These are phyloP conservation scores for Rhegmatorhina hoffmannsi DNA, from an alignment of 2,113 vertebrate species.

Conservation along the genomic window DNA sequence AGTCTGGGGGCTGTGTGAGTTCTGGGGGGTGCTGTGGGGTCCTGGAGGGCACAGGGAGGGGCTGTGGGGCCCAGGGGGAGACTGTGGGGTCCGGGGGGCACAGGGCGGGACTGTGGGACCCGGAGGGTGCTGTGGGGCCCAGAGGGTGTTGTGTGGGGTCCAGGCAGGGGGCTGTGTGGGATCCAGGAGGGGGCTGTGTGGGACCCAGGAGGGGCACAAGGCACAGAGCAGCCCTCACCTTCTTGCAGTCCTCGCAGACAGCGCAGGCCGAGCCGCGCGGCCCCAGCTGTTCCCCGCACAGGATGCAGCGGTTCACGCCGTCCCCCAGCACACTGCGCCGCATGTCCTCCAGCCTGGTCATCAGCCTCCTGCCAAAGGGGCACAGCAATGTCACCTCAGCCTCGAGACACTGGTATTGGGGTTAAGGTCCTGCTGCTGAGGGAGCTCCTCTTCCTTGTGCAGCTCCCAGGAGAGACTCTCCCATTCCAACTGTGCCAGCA, in stretches of 20 bases:
- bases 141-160: too few relatives aligned
- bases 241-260: constrained; percentile 91
- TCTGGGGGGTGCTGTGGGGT: background rate
- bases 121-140: too few relatives aligned
- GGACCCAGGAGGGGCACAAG: background rate
- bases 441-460: background rate
- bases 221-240: constrained; percentile 69
- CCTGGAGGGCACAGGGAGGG: too few relatives aligned
- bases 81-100: too few relatives aligned
- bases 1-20: background rate
- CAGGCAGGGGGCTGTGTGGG: background rate
- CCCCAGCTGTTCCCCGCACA: constrained; percentile 88
- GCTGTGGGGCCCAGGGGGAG: too few relatives aligned
- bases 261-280: constrained; percentile 78
- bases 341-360: constrained; percentile 88
- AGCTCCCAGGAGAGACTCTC: fast-evolving
- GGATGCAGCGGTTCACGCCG: constrained; percentile 85
- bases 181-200: fast-evolving
- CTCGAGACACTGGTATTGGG: fast-evolving
- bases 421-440: background rate
- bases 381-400: background rate
- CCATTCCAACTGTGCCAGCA: background rate
- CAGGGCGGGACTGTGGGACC: too few relatives aligned
- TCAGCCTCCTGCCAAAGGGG: constrained; percentile 80
- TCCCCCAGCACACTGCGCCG: constrained; percentile 87